phyloP scores from a whole-genome alignment of 2,113 vertebrate genomes.

The Centrocercus urophasianus region DNA sequence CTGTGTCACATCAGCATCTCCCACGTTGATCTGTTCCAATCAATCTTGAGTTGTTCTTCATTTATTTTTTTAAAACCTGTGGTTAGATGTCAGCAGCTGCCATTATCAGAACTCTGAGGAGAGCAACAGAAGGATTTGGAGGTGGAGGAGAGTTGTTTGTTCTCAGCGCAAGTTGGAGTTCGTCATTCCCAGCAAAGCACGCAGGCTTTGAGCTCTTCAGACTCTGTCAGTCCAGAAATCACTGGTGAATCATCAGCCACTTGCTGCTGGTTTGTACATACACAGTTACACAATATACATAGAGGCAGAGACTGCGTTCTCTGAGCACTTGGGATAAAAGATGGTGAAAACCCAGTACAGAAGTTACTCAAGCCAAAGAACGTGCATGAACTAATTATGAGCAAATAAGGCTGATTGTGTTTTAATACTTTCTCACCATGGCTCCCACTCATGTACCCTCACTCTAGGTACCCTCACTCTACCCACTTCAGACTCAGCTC shows the following conservation, averaged over 20 bases:
- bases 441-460: too few relatives aligned
- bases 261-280: not conserved
- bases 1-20: rapidly evolving
- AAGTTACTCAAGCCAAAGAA: not conserved
- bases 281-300: rapidly evolving
- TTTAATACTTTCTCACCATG: not conserved
- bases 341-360: not conserved
- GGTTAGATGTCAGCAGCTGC: not conserved
- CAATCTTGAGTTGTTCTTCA: rapidly evolving
- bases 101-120: rapidly evolving
- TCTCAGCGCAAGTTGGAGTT: not conserved
- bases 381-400: not conserved
- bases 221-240: not conserved
- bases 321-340: not conserved
- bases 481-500: not conserved
- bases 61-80: not conserved
- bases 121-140: not conserved
- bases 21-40: not conserved
- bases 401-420: not conserved
- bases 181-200: not conserved
- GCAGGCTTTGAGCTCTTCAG: not conserved
- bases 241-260: not conserved
- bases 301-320: rapidly evolving
- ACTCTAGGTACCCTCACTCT: not conserved
- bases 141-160: not conserved